A percentile compares a stretch with the other conserved stretches of the same genome.
Evolutionary conservation across 2,113 vertebrate genomes (phyloP).

Genomic region (Serinus canaria): DNA sequence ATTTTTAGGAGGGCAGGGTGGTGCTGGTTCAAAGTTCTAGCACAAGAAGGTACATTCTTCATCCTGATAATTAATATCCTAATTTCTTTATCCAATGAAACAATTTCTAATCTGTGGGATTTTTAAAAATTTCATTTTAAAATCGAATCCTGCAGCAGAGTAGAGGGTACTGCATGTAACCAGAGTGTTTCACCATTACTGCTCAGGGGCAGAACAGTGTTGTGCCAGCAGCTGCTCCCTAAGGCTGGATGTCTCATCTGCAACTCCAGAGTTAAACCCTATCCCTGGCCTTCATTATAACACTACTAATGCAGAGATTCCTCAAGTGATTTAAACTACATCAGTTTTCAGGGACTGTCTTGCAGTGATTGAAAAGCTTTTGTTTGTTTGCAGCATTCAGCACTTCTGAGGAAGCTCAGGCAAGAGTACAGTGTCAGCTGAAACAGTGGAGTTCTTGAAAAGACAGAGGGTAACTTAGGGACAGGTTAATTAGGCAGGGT

Average conservation of each 20-base stretch:
- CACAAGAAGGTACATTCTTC: neutral
- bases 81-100: neutral
- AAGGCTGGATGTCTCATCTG: accelerated
- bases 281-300: neutral
- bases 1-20: neutral
- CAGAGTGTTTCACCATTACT: neutral
- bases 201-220: accelerated
- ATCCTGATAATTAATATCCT: neutral
- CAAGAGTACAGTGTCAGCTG: neutral
- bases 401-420: neutral
- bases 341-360: neutral
- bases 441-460: neutral
- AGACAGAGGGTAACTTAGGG: neutral
- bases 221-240: neutral
- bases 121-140: neutral
- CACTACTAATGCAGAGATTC: neutral
- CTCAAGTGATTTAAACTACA: neutral
- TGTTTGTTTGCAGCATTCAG: neutral
- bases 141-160: neutral
- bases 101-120: neutral
- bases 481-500: neutral
- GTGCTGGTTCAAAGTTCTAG: neutral
- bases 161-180: neutral
- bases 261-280: neutral
- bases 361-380: neutral